Percentiles rank a stretch among this genome's conserved stretches.
phyloP scores from a whole-genome alignment of 1,140 invertebrate genomes.

The Monomorium pharaonis region DNA sequence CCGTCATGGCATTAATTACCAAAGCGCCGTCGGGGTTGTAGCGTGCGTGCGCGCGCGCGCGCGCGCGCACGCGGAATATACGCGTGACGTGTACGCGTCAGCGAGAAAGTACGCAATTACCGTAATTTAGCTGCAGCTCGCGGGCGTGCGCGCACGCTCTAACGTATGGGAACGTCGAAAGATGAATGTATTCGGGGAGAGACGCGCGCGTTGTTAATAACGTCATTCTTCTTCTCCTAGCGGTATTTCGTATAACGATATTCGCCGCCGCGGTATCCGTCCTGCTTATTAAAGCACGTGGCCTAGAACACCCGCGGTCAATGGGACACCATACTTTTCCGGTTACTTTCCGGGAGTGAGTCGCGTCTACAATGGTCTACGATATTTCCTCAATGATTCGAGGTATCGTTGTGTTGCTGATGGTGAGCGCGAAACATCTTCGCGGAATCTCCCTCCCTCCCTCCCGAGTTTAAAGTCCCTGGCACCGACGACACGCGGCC shows the following conservation, averaged over 20 bases:
- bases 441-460: too few relatives aligned
- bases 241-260: background rate
- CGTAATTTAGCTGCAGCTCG: conserved; percentile 27
- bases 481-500: background rate
- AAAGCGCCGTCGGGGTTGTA: background rate
- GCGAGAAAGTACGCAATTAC: conserved; percentile 49
- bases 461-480: background rate
- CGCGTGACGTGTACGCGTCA: conserved; percentile 32
- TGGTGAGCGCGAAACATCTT: too few relatives aligned
- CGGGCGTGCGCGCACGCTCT: background rate
- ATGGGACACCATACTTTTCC: background rate
- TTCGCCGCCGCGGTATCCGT: background rate
- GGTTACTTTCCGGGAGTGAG: background rate
- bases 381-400: conserved; percentile 7
- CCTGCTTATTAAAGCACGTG: background rate
- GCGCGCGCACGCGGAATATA: background rate
- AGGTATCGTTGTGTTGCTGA: background rate
- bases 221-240: conserved; percentile 19
- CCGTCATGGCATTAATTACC: conserved; percentile 17
- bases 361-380: too few relatives aligned
- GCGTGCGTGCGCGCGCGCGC: background rate
- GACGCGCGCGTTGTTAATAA: background rate
- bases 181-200: background rate
- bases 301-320: background rate
- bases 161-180: conserved; percentile 4